These are phyloP conservation scores for Fabriciana adippe DNA, from an alignment of 2,888 invertebrate genomes.

Conservation along the genomic window DNA sequence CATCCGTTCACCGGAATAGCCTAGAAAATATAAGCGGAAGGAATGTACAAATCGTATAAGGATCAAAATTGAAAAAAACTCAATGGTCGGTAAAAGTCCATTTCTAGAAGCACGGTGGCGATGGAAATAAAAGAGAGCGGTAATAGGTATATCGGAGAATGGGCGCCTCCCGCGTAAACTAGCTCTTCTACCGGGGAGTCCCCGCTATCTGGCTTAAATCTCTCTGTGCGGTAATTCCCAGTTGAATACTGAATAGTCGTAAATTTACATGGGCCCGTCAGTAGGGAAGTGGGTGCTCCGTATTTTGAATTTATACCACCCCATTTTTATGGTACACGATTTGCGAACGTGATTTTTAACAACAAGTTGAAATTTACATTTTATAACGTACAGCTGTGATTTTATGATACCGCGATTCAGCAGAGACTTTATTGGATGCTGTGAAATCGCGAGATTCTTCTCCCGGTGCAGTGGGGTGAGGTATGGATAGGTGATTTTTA, in stretches of 20 bases:
- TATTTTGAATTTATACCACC: constrained; percentile 65
- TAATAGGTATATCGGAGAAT: constrained; percentile 30
- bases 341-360: constrained; percentile 72
- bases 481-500: constrained; percentile 13
- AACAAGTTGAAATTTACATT: constrained; percentile 70
- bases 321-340: constrained; percentile 68
- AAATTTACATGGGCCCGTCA: constrained; percentile 71
- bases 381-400: constrained; percentile 56
- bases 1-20: constrained; percentile 34
- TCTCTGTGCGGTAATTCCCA: constrained; percentile 69
- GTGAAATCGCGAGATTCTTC: constrained; percentile 28
- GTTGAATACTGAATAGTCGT: constrained; percentile 74
- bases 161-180: constrained; percentile 26
- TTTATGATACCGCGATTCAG: constrained; percentile 51
- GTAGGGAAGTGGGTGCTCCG: constrained; percentile 58
- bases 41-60: constrained; percentile 37
- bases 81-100: constrained; percentile 39
- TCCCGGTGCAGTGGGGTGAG: constrained; percentile 12
- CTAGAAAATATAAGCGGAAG: constrained; percentile 36
- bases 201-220: constrained; percentile 62
- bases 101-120: constrained; percentile 31
- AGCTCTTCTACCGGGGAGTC: constrained; percentile 40
- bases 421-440: constrained; percentile 44
- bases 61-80: constrained; percentile 37
- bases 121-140: constrained; percentile 30